Base-by-base conservation (phyloP, 2,113 vertebrate species). In the Semnornis frantzii region DNA sequence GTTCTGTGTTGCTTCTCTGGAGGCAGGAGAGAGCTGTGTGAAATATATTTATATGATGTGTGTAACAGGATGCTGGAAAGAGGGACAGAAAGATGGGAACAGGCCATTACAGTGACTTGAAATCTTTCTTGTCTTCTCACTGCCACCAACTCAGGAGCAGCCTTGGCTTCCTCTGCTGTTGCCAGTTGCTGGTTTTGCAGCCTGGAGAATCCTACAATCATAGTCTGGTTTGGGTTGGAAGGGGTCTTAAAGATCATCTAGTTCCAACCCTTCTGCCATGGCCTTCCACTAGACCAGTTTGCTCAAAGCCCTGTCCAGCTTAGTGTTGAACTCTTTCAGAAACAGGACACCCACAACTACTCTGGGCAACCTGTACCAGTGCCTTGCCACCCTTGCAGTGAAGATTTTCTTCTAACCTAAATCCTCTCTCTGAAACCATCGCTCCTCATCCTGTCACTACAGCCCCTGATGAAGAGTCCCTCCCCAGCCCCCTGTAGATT, bases 1-100 rank as follows among this genome's bases (percentile, higher is more conserved):
- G 34, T 71, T 71, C 33, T 10, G 52, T 42, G 74, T 25, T 6
- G 24, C 52, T 78, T 44, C 55, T 79, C 79, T 37, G 37, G 44
- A 42, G 70, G 12, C 5, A 5, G 64, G 68, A 82, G 69, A 0
- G 2, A 55, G 52, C 9, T 0, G 3, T 10, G 18, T 10, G 8
- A 63, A 73, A 27, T 2, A 15, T 1, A 46, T 50, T 50, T 2
- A 17, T 1, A 46, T 50, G 21, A 34, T 5, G 1, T 6, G 3
- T 15, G 25, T 9, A 25, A 13, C 28, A 82, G n/a, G 34, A 9
- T 10, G 63, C 50, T 1, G 2, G 65, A 76, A 34, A 69, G 25
- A 1, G 25, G 23, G 23, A 21, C 48, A 23, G 37, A 33, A 65
- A 30, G 52, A 39, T 70, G 57, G 28, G 65, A 55, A 59, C 0